Percentiles rank a stretch among this genome's conserved stretches.
Conservation (phyloP, 2,888 invertebrate species). For the Hemaris fuciformis region DNA sequence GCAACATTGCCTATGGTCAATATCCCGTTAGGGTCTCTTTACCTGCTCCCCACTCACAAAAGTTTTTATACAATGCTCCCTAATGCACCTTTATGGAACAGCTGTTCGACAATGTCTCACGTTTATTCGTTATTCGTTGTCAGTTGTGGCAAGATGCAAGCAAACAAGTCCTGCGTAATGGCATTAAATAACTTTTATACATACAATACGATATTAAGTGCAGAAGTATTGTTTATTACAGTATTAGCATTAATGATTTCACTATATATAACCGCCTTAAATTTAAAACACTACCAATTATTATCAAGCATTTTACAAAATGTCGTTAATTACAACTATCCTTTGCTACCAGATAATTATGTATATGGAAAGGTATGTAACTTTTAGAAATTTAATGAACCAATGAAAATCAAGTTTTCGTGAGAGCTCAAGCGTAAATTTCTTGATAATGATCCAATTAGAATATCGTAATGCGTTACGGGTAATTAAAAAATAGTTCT, state of each 20-base stretch:
- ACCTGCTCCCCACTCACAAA: constrained; percentile 50
- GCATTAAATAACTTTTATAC: neutral
- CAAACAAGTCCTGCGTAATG: constrained; percentile 9
- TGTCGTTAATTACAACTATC: constrained; percentile 48
- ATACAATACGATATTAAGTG: constrained; percentile 21
- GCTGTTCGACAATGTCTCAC: constrained; percentile 19
- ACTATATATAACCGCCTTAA: constrained; percentile 35
- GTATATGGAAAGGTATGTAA: constrained; percentile 40
- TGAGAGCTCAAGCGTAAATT: neutral
- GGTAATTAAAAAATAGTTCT: constrained; percentile 6
- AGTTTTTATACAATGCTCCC: constrained; percentile 15
- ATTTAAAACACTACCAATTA: constrained; percentile 43
- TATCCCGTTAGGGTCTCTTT: constrained; percentile 39
- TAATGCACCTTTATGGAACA: constrained; percentile 34
- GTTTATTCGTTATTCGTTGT: constrained; percentile 16
- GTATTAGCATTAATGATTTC: constrained; percentile 40
- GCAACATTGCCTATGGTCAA: constrained; percentile 26
- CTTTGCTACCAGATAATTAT: constrained; percentile 38
- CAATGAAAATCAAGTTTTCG: neutral
- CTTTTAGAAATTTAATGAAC: neutral
- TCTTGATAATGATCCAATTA: neutral
- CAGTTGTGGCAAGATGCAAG: neutral
- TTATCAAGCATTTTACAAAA: constrained; percentile 40
- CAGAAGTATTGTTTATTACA: constrained; percentile 34
- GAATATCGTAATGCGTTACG: neutral